A percentile compares a stretch with the other conserved stretches of the same genome.
phyloP scores from a whole-genome alignment of 2,888 invertebrate genomes.

The Rotaria sp. region DNA sequence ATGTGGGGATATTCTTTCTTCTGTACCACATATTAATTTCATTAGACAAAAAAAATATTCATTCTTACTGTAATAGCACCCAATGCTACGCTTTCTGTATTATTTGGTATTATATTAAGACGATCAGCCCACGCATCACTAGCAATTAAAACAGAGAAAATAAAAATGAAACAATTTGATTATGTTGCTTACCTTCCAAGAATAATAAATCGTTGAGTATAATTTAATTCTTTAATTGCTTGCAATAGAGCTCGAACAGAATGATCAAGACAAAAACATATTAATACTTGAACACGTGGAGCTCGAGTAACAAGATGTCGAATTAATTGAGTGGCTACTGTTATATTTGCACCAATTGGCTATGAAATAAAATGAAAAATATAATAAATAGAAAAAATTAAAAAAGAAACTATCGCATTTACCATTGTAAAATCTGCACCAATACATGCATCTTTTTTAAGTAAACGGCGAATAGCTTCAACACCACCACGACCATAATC shows the following conservation, averaged over 20 bases:
- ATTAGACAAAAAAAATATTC: neutral
- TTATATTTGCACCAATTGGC: constrained; percentile 30
- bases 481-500: constrained; percentile 39
- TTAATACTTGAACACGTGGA: constrained; percentile 61
- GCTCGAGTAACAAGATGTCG: constrained; percentile 27
- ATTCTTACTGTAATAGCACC: constrained; percentile 37
- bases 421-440: constrained; percentile 31
- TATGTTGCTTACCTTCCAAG: constrained; percentile 62
- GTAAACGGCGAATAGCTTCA: constrained; percentile 36
- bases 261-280: constrained; percentile 73
- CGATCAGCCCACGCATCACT: constrained; percentile 73
- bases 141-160: constrained; percentile 42
- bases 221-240: constrained; percentile 61
- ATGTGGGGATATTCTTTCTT: no score
- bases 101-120: constrained; percentile 64
- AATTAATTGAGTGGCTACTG: constrained; percentile 21
- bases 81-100: constrained; percentile 47
- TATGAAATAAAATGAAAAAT: neutral
- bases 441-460: constrained; percentile 17
- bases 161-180: neutral
- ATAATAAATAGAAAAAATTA: neutral
- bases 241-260: constrained; percentile 65
- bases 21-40: no score
- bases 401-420: neutral
- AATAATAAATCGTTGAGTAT: constrained; percentile 63